These are phyloP conservation scores for Heliconius cydno DNA, from an alignment of 2,888 invertebrate genomes.

Conservation along the genomic window DNA sequence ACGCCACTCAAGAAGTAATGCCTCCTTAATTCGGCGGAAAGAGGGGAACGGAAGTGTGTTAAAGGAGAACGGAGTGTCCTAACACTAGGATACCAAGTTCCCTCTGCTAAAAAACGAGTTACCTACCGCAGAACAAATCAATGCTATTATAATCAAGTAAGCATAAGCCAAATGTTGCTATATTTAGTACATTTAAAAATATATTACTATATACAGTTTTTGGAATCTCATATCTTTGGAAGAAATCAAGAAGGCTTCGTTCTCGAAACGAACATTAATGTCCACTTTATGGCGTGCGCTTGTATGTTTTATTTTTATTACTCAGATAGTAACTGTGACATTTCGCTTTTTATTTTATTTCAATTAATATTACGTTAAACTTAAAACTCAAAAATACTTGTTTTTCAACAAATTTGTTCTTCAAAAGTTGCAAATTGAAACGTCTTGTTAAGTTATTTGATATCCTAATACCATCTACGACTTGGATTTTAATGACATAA, in stretches of 20 bases:
- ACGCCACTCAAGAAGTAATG: no score
- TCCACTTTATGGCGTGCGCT: slow-evolving; percentile 9
- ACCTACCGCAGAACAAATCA: no score
- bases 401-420: no score
- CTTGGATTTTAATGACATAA: neutral
- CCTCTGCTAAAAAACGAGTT: no score
- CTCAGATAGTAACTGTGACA: neutral
- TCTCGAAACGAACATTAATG: slow-evolving; percentile 15
- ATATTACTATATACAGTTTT: slow-evolving; percentile 3
- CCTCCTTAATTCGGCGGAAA: no score
- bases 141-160: no score
- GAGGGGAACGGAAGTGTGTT: no score
- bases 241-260: slow-evolving; percentile 1
- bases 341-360: slow-evolving; percentile 13
- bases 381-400: no score
- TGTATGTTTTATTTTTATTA: slow-evolving; percentile 27
- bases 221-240: slow-evolving; percentile 6
- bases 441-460: neutral
- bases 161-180: no score
- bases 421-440: neutral
- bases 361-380: neutral
- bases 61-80: no score
- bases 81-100: no score
- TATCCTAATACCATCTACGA: neutral
- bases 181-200: neutral